Base-by-base conservation (phyloP, 2,888 invertebrate genomes). In the Luperina testacea region DNA sequence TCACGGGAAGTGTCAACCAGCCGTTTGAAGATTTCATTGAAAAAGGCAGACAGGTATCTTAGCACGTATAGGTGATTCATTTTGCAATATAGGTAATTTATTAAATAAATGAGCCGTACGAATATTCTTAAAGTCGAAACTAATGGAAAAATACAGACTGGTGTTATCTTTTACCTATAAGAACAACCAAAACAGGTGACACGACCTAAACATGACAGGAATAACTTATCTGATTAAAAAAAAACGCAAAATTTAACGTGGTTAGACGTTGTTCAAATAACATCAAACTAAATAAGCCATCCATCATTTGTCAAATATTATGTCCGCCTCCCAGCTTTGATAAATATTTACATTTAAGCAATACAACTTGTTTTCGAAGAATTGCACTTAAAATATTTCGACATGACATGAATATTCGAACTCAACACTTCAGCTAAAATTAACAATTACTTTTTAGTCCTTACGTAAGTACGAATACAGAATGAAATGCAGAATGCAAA, bases 221-320 rank as follows among this genome's bases (percentile, higher is more conserved):
- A 77, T 65, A 70, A 75, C 32, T 61, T 27, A 81, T 27, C 67
- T 51, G 51, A 69, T 72, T 20, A 64, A 74, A 80, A 74, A 80
- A 84, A 70, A 75, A 76, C 48, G 27, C 57, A 68, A 81, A 82
- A 72, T 59, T 72, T 57, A 53, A 57, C 48, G 32, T 63, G 42
- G 17, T 42, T 68, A 71, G 51, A 61, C 67, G 51, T 81, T 70
- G 61, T 77, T 75, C 72, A 82, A 82, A 77, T 73, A 80, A 80
- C 80, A 80, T 72, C 74, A 84, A 65, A 77, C 77, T 81, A 72
- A 84, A 81, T 81, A 81, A 84, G 65, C 67, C 65, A 84, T 84
- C 81, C 64, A 81, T 84, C 77, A 84, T 72, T 77, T 81, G 84
- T 84, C 83, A 84, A 84, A 84, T 76, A 81, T 77, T 84, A 84